Evolutionary conservation across 2,888 invertebrate species (phyloP), one percentile per base, ranked within the genome.

Genomic region (Andrena praecox): DNA sequence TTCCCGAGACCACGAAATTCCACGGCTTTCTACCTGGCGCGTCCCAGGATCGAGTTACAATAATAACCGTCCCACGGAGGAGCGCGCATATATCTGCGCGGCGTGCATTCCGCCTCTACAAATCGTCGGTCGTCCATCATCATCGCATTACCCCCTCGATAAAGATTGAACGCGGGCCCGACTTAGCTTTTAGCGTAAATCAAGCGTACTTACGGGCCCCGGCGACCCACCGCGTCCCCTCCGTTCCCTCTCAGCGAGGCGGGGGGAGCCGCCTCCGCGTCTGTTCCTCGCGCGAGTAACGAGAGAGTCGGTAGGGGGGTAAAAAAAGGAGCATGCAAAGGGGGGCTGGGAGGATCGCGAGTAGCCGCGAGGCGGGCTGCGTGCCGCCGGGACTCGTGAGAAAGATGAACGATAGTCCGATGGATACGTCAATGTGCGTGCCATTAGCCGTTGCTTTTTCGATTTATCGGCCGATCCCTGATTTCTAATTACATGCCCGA

Each of bases 381-480:
- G 78, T 67, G 63, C 76, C 42, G 81, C 83, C 68, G 80, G 80
- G 84, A 85, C 82, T 89, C 90, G 90, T 90, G 91, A 91, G 91
- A 90, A 91, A 91, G 90, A 90, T 90, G 90, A 89, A 90, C 90
- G 91, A 90, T 91, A 90, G 89, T 84, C 85, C 80, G 89, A 90
- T 89, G 90, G 88, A 87, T 88, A 87, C 87, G 85, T 90, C 89
- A 85, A 89, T 87, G 82, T 86, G 90, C 89, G 89, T 90, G 85
- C 88, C 84, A 87, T 91, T 88, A 88, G 86, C 83, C 85, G 86
- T 87, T 84, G 77, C 85, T 76, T 78, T 82, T 75, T 76, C 78
- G 86, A 91, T 91, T 91, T 91, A 91, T 91, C 84, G 84, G 79
- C 77, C 87, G 89, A 90, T 90, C 85, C 84, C 76, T 75, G 82